Evolutionary conservation across 2,113 vertebrate species (phyloP), one percentile per base, ranked within the genome.

Genomic region (Eurystomus gularis): DNA sequence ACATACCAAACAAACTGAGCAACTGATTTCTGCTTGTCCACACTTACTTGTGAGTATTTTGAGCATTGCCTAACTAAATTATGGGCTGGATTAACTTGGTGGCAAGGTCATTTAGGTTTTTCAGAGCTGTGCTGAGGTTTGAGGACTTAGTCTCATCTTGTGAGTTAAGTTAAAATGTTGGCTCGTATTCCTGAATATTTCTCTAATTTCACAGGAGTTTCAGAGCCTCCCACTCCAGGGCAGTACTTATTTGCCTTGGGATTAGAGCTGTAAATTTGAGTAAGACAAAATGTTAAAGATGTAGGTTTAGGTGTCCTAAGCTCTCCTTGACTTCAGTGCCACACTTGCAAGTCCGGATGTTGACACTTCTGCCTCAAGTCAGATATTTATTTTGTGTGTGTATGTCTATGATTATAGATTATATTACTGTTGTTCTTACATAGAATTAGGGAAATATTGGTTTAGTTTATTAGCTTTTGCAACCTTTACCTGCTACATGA

Each of bases 301-400:
- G 40, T 35, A 23, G 21, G 6, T 48, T 31, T 55, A 42, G 21
- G 18, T 49, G 48, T 29, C 13, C 31, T 80, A 49, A 33, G 60
- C 49, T 48, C 58, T 78, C 25, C 49, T 20, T 52, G 57, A 25
- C 31, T 68, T 61, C 18, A 25, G 46, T 15, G 26, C 14, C 1
- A 2, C 7, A 1, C 17, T 33, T 3, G 1, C 39, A 21, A 11
- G 17, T 26, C 44, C 76, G n/a, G 25, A 11, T 21, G 35, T 17
- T 40, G 58, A 28, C 21, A 37, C 10, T 17, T 60, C 39, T 65
- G 3, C 39, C 17, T 35, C 29, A 57, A 6, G 23, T 42, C 28
- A 26, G 48, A 16, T 64, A 33, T 39, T 60, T n/a, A 12, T 48
- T 37, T 5, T 1, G 6, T 17, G 29, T 81, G 31, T 20, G 19